phyloP scores from a whole-genome alignment of 2,113 vertebrate genomes.

The Cephalopholis sonnerati region DNA sequence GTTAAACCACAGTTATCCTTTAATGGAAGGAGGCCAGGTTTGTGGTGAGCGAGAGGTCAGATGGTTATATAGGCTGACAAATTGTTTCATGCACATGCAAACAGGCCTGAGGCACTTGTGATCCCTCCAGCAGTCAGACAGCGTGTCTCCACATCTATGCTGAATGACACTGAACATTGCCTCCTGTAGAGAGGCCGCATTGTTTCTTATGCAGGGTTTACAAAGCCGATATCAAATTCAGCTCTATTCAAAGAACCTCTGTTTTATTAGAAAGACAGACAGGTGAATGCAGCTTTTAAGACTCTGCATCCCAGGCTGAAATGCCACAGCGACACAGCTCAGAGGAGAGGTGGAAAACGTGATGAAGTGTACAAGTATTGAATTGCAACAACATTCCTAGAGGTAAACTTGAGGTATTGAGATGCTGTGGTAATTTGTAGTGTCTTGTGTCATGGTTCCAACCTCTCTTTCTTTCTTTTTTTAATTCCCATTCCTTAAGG shows the following conservation, averaged over 20 bases:
- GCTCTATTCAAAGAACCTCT: conserved; percentile 48
- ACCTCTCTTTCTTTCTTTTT: conserved; percentile 19
- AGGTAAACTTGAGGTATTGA: conserved; percentile 57
- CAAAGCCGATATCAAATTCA: conserved; percentile 67
- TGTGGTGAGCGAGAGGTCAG: conserved; percentile 53
- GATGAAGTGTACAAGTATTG: conserved; percentile 62
- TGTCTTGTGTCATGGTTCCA: conserved; percentile 63
- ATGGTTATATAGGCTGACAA: conserved; percentile 65
- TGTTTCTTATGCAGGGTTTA: conserved; percentile 54
- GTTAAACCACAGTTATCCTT: conserved; percentile 4
- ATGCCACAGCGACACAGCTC: conserved; percentile 23
- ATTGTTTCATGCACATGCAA: conserved; percentile 70
- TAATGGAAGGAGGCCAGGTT: conserved; percentile 6
- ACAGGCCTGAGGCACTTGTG: conserved; percentile 56
- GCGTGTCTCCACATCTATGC: conserved; percentile 59
- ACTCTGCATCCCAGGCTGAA: conserved; percentile 42
- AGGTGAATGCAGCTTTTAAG: conserved; percentile 51
- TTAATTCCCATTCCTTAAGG: conserved; percentile 45
- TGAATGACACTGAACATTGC: conserved; percentile 54
- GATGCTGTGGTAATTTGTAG: conserved; percentile 68
- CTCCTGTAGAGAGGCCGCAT: conserved; percentile 64
- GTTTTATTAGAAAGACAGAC: conserved; percentile 47
- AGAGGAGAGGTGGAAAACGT: conserved; percentile 42
- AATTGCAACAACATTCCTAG: conserved; percentile 74
- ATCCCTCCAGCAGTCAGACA: conserved; percentile 66